These are phyloP conservation scores for Erpornis zantholeuca DNA, from an alignment of 2,113 vertebrate species.

Conservation along the genomic window DNA sequence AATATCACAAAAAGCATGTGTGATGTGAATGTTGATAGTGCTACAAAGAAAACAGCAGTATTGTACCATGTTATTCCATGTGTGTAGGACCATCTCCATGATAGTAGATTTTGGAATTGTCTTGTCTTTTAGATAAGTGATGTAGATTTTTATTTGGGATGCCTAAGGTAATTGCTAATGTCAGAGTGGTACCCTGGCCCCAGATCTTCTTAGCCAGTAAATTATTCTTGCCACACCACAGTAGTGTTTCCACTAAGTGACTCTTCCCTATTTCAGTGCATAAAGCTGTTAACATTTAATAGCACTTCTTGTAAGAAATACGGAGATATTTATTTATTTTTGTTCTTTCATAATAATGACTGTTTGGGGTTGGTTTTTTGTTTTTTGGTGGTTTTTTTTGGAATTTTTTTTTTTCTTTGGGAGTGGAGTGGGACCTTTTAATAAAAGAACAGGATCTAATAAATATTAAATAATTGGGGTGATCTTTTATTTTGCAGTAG, in stretches of 20 bases:
- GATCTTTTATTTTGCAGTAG: background rate
- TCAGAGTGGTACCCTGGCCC: background rate
- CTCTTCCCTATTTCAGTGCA: background rate
- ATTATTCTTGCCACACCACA: background rate
- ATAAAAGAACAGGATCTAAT: background rate
- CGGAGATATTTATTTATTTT: background rate
- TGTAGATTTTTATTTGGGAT: background rate
- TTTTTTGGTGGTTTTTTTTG: background rate
- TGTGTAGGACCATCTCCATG: background rate
- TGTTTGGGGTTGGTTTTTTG: background rate
- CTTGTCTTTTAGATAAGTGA: background rate
- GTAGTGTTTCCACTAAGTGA: background rate
- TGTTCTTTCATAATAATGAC: background rate
- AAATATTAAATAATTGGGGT: background rate
- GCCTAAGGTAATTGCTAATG: background rate
- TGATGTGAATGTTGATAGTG: background rate
- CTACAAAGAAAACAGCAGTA: background rate
- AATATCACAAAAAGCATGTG: background rate
- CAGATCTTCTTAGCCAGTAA: background rate
- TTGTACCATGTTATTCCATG: accelerated
- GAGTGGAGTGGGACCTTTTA: background rate
- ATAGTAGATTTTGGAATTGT: background rate
- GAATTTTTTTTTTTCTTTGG: background rate
- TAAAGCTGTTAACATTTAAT: background rate
- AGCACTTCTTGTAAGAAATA: background rate